Evolutionary conservation across 2,113 vertebrate species (phyloP).

Genomic region (Jacana jacana): DNA sequence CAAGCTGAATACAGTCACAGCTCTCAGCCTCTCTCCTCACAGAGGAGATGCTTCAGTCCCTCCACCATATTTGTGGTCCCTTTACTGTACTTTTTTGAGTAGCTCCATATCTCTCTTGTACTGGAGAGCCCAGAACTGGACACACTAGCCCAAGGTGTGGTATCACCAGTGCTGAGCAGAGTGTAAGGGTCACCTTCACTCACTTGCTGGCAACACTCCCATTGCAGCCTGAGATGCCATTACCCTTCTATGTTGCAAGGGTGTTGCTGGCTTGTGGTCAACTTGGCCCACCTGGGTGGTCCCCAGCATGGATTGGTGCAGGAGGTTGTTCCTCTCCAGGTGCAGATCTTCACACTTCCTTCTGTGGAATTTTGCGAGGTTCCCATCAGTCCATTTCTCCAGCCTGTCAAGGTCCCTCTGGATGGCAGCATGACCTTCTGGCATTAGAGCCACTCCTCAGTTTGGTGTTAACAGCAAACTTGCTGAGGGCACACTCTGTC

Average conservation of each 20-base stretch:
- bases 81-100: neutral
- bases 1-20: neutral
- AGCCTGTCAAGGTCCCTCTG: neutral
- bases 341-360: neutral
- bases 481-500: neutral
- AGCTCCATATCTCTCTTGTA: neutral
- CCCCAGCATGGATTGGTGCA: neutral
- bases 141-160: neutral
- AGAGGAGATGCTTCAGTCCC: neutral
- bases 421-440: neutral
- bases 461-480: neutral
- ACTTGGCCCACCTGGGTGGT: neutral
- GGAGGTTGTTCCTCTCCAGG: neutral
- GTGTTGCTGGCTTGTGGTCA: neutral
- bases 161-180: neutral
- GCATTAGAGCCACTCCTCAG: neutral
- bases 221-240: neutral
- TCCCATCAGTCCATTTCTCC: neutral
- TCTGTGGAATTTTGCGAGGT: neutral
- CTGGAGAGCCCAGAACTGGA: neutral
- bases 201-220: neutral
- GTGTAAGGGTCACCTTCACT: neutral
- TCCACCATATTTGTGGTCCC: neutral
- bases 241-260: neutral
- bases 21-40: neutral